phyloP scores from a whole-genome alignment of 2,888 invertebrate species.

The Himalopsyche kuldschensis region DNA sequence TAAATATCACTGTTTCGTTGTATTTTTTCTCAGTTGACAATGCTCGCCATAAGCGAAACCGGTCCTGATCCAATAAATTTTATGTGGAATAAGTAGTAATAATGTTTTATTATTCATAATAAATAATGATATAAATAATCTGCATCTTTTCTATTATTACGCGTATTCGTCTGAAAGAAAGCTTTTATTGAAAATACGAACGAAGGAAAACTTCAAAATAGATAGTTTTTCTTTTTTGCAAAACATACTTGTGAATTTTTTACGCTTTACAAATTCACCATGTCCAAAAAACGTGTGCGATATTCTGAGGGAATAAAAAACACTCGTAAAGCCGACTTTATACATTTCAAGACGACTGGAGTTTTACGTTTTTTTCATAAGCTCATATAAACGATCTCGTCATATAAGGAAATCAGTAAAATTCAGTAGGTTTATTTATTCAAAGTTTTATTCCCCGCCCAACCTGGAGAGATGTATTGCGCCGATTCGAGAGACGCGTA shows the following conservation, averaged over 20 bases:
- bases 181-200: too few species aligned
- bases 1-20: too few species aligned
- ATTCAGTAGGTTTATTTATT: background rate
- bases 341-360: background rate
- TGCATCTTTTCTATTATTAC: too few species aligned
- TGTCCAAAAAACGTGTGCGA: background rate
- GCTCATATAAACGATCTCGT: background rate
- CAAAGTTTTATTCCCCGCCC: background rate
- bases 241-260: background rate
- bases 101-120: too few species aligned
- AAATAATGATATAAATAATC: too few species aligned
- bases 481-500: background rate
- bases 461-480: background rate
- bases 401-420: background rate
- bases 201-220: too few species aligned
- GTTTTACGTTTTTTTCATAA: background rate
- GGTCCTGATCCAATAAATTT: too few species aligned
- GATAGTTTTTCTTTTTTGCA: too few species aligned
- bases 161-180: too few species aligned
- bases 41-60: too few species aligned
- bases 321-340: background rate
- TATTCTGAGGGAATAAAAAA: background rate
- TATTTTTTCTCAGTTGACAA: too few species aligned
- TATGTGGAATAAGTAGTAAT: too few species aligned
- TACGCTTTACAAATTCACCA: background rate